phyloP scores from a whole-genome alignment of 2,113 vertebrate genomes.

The Sapajus apella region DNA sequence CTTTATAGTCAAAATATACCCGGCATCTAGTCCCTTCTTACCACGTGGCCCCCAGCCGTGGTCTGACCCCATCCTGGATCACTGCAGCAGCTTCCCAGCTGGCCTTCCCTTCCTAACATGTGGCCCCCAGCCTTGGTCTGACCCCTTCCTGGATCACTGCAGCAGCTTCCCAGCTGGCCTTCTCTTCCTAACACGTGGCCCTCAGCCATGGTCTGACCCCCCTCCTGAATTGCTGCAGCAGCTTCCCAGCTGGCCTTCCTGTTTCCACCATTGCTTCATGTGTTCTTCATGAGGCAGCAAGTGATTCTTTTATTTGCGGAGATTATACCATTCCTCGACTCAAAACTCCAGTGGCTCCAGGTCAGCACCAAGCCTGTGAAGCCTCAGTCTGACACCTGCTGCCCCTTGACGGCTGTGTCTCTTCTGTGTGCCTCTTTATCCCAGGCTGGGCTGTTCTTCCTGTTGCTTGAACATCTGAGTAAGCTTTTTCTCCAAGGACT shows the following conservation, averaged over 20 bases:
- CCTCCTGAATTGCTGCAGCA: too few species aligned
- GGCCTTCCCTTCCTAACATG: too few species aligned
- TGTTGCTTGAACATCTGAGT: background rate
- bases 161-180: too few species aligned
- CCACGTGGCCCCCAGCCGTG: too few species aligned
- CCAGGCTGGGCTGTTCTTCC: background rate
- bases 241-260: background rate
- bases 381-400: background rate
- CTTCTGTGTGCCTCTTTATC: background rate
- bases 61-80: background rate
- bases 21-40: rapidly evolving
- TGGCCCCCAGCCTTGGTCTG: rapidly evolving
- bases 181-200: too few species aligned
- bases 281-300: background rate
- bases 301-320: background rate
- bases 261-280: background rate
- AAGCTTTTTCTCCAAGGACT: background rate
- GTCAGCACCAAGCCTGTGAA: background rate
- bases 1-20: background rate
- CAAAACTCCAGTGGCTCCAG: background rate
- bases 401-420: rapidly evolving
- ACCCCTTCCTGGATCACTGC: background rate
- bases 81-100: too few species aligned
- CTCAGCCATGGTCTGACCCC: background rate
- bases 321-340: background rate